phyloP scores from a whole-genome alignment of 1,140 invertebrate species.

The Dreissena polymorpha region DNA sequence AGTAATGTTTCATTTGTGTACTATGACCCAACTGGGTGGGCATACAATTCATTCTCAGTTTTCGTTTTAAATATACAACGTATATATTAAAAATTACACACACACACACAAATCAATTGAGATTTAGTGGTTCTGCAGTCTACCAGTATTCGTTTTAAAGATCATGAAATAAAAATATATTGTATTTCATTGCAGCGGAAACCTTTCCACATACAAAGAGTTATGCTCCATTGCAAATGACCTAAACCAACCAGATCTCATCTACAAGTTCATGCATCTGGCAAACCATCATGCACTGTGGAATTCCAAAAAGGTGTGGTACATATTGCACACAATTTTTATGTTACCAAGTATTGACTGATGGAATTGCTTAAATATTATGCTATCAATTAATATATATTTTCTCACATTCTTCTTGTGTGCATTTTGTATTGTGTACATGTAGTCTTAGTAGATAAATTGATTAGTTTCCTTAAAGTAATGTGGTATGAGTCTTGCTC shows the following conservation, averaged over 20 bases:
- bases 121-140: no score
- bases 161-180: no score
- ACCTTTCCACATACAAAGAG: slow-evolving; percentile 95
- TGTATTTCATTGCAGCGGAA: slow-evolving; percentile 82
- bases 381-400: background rate
- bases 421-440: background rate
- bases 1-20: no score
- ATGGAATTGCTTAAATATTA: background rate
- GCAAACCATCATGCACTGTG: slow-evolving; percentile 96
- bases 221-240: slow-evolving; percentile 95
- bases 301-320: slow-evolving; percentile 87
- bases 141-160: no score
- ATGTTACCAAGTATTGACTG: background rate
- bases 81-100: no score
- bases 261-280: slow-evolving; percentile 97
- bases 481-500: background rate
- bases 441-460: background rate
- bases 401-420: background rate
- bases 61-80: no score
- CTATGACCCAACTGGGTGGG: no score
- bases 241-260: slow-evolving; percentile 95
- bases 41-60: no score
- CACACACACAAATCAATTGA: no score
- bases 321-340: background rate
- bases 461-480: background rate